A percentile compares a stretch with the other conserved stretches of the same genome.
phyloP scores from a whole-genome alignment of 1,140 invertebrate species.

The Drosophila carrolli region DNA sequence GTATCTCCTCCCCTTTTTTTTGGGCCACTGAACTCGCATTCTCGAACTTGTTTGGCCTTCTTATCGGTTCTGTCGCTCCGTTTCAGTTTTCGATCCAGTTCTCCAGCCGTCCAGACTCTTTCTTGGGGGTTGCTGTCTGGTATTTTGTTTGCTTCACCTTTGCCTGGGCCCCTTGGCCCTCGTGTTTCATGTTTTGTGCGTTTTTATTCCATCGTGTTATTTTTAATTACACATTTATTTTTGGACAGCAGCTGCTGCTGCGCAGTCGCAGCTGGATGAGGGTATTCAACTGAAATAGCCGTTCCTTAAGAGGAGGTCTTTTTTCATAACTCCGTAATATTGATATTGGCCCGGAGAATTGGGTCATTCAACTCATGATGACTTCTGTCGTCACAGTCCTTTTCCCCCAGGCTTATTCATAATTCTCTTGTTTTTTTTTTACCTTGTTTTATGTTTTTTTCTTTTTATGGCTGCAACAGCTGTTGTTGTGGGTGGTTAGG shows the following conservation, averaged over 20 bases:
- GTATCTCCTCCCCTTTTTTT: constrained; percentile 6
- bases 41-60: constrained; percentile 28
- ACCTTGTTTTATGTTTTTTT: constrained; percentile 33
- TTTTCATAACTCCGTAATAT: constrained; percentile 30
- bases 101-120: constrained; percentile 5
- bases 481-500: constrained; percentile 9
- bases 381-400: constrained; percentile 24
- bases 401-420: constrained; percentile 34
- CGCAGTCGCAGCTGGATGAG: constrained; percentile 71
- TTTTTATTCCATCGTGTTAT: constrained; percentile 49
- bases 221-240: constrained; percentile 75
- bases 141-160: constrained; percentile 22
- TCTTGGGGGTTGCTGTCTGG: constrained; percentile 36
- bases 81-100: constrained; percentile 9
- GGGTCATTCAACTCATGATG: constrained; percentile 66
- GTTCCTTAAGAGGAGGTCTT: constrained; percentile 10
- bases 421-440: constrained; percentile 42
- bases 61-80: not conserved
- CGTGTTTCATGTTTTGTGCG: not conserved
- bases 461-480: constrained; percentile 46
- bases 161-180: constrained; percentile 17
- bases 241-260: constrained; percentile 65
- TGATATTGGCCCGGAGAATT: constrained; percentile 54
- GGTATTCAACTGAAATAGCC: constrained; percentile 54
- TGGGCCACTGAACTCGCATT: constrained; percentile 56